Percentiles rank a stretch among this genome's conserved stretches.
phyloP scores from a whole-genome alignment of 2,888 invertebrate species.

The Chrysotoxum bicinctum region DNA sequence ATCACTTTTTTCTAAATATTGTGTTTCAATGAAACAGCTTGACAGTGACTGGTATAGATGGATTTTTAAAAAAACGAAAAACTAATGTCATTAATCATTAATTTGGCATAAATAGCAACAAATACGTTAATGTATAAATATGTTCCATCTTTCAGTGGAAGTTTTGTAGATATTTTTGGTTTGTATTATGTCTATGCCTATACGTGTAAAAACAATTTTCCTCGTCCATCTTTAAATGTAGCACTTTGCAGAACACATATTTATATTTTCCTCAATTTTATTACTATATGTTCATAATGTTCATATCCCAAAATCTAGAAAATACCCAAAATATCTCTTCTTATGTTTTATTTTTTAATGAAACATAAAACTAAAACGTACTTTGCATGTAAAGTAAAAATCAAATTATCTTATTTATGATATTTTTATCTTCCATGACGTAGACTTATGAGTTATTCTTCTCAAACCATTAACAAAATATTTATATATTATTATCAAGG shows the following conservation, averaged over 20 bases:
- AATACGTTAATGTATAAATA: not conserved
- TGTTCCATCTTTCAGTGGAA: not conserved
- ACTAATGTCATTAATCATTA: constrained; percentile 31
- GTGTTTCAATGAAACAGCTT: not conserved
- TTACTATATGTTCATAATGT: constrained; percentile 3
- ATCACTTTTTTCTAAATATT: not conserved
- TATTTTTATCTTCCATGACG: constrained; percentile 32
- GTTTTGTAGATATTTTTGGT: not conserved
- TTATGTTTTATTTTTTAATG: not conserved
- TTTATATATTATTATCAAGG: not conserved
- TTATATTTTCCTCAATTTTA: constrained; percentile 1
- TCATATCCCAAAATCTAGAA: not conserved
- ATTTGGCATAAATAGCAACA: constrained; percentile 15
- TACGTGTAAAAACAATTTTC: constrained; percentile 1
- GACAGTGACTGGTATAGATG: not conserved
- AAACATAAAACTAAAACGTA: constrained; percentile 1
- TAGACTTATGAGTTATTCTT: constrained; percentile 31
- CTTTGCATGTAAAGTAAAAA: not conserved
- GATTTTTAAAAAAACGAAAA: not conserved
- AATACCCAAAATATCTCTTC: not conserved
- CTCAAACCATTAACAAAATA: constrained; percentile 47
- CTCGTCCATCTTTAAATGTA: not conserved
- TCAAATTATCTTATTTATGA: constrained; percentile 44
- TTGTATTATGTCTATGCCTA: not conserved
- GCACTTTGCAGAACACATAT: not conserved